Percentiles rank a stretch among this genome's conserved stretches.
Evolutionary conservation across 2,888 invertebrate species (phyloP).

Genomic region (Selenia dentaria): DNA sequence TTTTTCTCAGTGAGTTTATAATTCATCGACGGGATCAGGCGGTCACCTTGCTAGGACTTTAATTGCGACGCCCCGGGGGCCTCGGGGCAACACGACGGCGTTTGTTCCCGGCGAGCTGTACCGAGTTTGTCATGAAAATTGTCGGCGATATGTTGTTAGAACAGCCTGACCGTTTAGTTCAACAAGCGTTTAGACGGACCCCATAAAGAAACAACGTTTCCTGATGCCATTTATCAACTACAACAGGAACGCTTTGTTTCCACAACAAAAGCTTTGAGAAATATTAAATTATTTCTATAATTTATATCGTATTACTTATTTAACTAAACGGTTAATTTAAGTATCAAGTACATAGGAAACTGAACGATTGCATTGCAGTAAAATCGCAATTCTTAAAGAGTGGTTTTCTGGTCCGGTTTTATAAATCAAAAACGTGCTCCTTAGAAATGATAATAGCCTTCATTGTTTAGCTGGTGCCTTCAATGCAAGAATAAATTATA

Average conservation of each 20-base stretch:
- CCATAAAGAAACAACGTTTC: constrained; percentile 33
- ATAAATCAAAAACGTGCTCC: constrained; percentile 61
- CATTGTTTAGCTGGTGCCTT: constrained; percentile 72
- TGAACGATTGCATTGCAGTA: not conserved
- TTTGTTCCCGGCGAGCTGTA: constrained; percentile 63
- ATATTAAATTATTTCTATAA: too few relatives aligned
- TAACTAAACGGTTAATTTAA: not conserved
- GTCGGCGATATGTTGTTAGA: constrained; percentile 59
- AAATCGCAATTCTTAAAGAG: constrained; percentile 1
- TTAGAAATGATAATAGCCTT: constrained; percentile 70
- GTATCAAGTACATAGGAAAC: not conserved
- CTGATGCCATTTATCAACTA: constrained; percentile 23
- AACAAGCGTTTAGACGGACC: constrained; percentile 44
- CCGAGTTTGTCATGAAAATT: constrained; percentile 63
- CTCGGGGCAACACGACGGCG: constrained; percentile 67
- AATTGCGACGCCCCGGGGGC: constrained; percentile 76
- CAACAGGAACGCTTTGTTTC: constrained; percentile 17
- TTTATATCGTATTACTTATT: too few relatives aligned
- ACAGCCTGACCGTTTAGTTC: constrained; percentile 46
- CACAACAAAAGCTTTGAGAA: not conserved
- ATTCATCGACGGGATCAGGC: constrained; percentile 54
- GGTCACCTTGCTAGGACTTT: constrained; percentile 66
- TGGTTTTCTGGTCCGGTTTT: constrained; percentile 39
- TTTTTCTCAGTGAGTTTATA: constrained; percentile 29
- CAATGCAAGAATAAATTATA: constrained; percentile 79